Base-by-base conservation (phyloP, 23 tunicate species). In the Trididemnum clinides region DNA sequence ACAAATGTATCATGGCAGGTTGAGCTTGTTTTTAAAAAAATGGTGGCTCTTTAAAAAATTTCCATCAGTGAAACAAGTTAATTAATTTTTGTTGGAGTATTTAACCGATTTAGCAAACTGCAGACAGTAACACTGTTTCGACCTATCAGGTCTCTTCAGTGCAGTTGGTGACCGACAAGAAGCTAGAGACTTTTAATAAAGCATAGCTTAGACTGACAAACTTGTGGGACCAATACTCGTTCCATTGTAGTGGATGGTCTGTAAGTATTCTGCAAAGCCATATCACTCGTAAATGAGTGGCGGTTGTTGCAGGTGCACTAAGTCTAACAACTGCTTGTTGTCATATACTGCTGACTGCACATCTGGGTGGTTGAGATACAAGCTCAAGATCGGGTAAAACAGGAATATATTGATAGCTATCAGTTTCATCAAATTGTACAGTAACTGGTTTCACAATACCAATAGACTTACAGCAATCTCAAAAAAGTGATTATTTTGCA, bases 371-470 rank as follows among this genome's bases (percentile, higher is more conserved):
- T 76, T 6, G 2, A 69, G 22, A 69, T 69, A 69, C 5, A 4
- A 5, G 15, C 36, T 69, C 22, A 30, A 33, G 2, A 37, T 27
- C 2, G 54, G 38, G 36, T n/a, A 69, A 49, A 33, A 84, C 71
- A 1, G 80, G 80, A 15, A 84, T 80, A 84, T 84, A 84, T 51
- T 84, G 87, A 84, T 33, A 84, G 1, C 66, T 49, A 32, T 33
- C 26, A 33, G 32, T 27, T 33, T 32, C 87, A 51, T 32, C 28
- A 30, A 71, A 34, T 1, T n/a, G 28, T 30, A 71, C 33, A 33
- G 69, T 71, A 30, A 59, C 39, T 21, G 86, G 80, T 23, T 84
- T 20, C 27, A 51, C 70, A 29, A 84, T 22, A 2, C 87, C 87
- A 34, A 84, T 29, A 30, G 37, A 31, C 31, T 21, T 5, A 27